Percentiles rank a stretch among this genome's conserved stretches.
These are phyloP conservation scores for Elysia crispata DNA, from an alignment of 2,888 invertebrate genomes.

Conservation along the genomic window DNA sequence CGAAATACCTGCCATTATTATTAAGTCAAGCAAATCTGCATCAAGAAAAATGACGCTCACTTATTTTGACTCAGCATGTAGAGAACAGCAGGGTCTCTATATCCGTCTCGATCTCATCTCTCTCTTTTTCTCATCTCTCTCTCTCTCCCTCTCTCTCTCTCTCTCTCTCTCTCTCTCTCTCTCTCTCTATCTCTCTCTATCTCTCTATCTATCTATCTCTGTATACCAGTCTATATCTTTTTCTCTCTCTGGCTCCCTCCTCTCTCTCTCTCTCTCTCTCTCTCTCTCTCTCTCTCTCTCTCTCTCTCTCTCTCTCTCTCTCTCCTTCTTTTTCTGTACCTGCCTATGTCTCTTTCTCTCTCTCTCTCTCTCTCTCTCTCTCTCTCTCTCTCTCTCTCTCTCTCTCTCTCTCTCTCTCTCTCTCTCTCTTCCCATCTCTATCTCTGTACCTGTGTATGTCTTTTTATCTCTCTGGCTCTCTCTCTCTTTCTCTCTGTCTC, in stretches of 20 bases:
- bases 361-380: slow-evolving; percentile 1
- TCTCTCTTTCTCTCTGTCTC: neutral
- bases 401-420: slow-evolving; percentile 16
- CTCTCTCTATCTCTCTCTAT: too few species aligned
- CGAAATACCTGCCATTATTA: too few species aligned
- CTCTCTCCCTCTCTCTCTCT: neutral
- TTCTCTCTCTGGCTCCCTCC: neutral
- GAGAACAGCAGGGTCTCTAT: too few species aligned
- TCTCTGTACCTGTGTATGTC: neutral
- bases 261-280: slow-evolving; percentile 33
- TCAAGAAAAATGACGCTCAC: too few species aligned
- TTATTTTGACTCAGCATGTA: too few species aligned
- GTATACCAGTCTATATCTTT: too few species aligned
- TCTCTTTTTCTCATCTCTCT: neutral
- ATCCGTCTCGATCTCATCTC: too few species aligned
- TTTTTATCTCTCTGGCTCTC: slow-evolving; percentile 12
- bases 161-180: slow-evolving; percentile 10
- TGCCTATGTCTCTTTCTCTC: too few species aligned
- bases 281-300: slow-evolving; percentile 10
- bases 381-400: slow-evolving; percentile 24
- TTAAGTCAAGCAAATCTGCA: too few species aligned
- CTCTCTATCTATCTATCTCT: slow-evolving; percentile 6
- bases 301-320: neutral
- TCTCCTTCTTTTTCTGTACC: neutral
- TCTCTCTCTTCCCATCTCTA: slow-evolving; percentile 1